A percentile compares a stretch with the other conserved stretches of the same genome.
These are phyloP conservation scores for Larimichthys crocea DNA, from an alignment of 2,113 vertebrate genomes.

Conservation along the genomic window DNA sequence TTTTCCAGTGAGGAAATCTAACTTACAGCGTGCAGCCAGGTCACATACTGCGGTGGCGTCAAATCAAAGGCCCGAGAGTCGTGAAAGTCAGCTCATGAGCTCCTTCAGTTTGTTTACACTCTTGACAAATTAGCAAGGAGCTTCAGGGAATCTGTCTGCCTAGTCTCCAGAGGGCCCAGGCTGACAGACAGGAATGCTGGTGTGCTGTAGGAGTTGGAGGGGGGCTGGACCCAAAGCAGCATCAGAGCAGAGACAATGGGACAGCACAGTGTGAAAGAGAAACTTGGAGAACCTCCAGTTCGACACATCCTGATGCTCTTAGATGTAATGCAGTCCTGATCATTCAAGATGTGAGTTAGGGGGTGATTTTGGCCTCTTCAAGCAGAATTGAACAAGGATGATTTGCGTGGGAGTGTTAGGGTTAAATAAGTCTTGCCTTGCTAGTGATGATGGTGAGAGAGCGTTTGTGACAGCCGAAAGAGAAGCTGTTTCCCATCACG, in stretches of 20 bases:
- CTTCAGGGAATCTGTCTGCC: slow-evolving; percentile 58
- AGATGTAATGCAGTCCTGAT: slow-evolving; percentile 17
- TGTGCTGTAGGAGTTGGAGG: slow-evolving; percentile 21
- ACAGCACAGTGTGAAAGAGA: slow-evolving; percentile 24
- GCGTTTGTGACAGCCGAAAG: slow-evolving; percentile 71
- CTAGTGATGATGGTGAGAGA: slow-evolving; percentile 55
- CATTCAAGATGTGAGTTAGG: slow-evolving; percentile 30
- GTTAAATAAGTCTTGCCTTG: slow-evolving; percentile 75
- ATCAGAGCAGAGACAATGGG: slow-evolving; percentile 26
- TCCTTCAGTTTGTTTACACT: slow-evolving; percentile 57
- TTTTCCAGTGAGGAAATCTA: slow-evolving; percentile 17
- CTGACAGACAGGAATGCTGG: slow-evolving; percentile 74
- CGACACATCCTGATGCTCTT: background rate
- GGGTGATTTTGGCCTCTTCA: slow-evolving; percentile 7
- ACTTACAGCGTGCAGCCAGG: slow-evolving; percentile 19
- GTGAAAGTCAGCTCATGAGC: slow-evolving; percentile 24
- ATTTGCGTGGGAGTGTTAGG: slow-evolving; percentile 60
- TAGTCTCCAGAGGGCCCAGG: slow-evolving; percentile 55
- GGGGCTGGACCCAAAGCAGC: background rate
- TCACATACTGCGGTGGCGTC: slow-evolving; percentile 17
- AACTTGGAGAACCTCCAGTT: slow-evolving; percentile 43
- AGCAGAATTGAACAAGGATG: slow-evolving; percentile 4
- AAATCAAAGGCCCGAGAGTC: slow-evolving; percentile 37
- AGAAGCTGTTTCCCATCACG: slow-evolving; percentile 82
- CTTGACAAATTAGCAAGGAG: slow-evolving; percentile 59